Evolutionary conservation across 2,797 vertebrate genomes (phyloP).

Genomic region (Smutsia gigantea): DNA sequence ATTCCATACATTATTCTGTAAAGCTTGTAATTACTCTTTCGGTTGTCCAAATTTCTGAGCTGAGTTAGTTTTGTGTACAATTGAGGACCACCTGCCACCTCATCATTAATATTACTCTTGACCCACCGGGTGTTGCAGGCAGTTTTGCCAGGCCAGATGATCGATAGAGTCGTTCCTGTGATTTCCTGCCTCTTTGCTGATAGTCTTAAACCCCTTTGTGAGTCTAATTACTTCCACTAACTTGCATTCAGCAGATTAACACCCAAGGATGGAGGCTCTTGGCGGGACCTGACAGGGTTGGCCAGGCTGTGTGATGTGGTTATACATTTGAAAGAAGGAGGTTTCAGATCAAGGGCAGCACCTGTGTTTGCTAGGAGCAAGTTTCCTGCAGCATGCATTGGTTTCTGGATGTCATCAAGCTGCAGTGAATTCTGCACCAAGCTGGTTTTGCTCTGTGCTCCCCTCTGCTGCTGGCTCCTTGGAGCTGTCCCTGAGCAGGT

Average conservation of each 20-base stretch:
- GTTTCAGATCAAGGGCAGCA: rapidly evolving
- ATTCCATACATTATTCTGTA: too few relatives aligned
- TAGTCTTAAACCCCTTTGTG: not conserved
- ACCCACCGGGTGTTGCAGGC: rapidly evolving
- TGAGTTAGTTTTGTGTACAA: not conserved
- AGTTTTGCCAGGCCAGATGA: not conserved
- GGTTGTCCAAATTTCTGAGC: not conserved
- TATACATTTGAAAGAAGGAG: not conserved
- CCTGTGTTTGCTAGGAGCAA: not conserved
- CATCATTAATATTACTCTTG: too few relatives aligned
- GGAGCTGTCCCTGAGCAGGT: slow-evolving; percentile 58
- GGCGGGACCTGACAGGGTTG: not conserved
- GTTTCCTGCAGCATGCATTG: rapidly evolving
- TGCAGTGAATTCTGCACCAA: not conserved
- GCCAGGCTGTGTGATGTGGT: rapidly evolving
- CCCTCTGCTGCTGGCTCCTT: not conserved
- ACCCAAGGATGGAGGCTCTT: not conserved
- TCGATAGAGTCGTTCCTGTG: too few relatives aligned
- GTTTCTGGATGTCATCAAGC: too few relatives aligned
- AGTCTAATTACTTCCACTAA: not conserved
- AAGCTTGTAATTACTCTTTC: not conserved
- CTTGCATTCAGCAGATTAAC: not conserved
- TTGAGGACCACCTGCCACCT: rapidly evolving
- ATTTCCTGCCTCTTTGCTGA: not conserved
- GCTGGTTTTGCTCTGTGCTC: rapidly evolving